Base-by-base conservation (phyloP, 2,113 vertebrate species). In the Ia io region DNA sequence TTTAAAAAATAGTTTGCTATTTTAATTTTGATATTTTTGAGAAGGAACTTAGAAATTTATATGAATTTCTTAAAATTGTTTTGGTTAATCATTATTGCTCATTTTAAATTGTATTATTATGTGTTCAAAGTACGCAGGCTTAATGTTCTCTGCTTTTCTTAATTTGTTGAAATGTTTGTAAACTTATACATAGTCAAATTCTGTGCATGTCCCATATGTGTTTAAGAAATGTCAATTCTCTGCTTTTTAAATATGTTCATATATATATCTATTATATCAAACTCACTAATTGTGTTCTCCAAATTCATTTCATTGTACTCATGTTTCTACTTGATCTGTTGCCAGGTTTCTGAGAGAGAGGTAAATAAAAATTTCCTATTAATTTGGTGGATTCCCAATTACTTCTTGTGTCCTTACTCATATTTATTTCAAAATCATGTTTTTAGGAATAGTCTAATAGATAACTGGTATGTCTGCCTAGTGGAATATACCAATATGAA, bases 351-450 rank as follows among this genome's bases (percentile, higher is more conserved):
- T 85, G 35, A 90, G 18, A 84, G 28, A 79, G 17, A n/a, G 30
- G 22, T 82, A 82, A 63, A 11, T n/a, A 83, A 73, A 51, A 35
- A 9, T 51, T 91, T 95, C 32, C 35, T 28, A 42, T 47, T 83
- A 56, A 59, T 70, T 18, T 56, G 56, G 17, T 82, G 9, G 22
- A 18, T 71, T 96, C 20, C 53, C 37, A 22, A 16, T 40, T 91
- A 94, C 82, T 82, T 89, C 37, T 95, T 91, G 18, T 70, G 93
- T 95, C 88, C 16, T n/a, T 69, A 71, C 37, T 13, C 32, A 91
- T 88, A 71, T 82, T 88, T 85, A 86, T 51, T 71, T 93, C 78
- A 77, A 70, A 95, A n/a, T 59, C 76, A 22, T 63, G 11, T 42
- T 85, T 42, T 93, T 77, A 63, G 70, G 5, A 74, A 56, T 89